These are phyloP conservation scores for Macropus fuliginosus DNA, from an alignment of 2,797 vertebrate species.

Conservation along the genomic window DNA sequence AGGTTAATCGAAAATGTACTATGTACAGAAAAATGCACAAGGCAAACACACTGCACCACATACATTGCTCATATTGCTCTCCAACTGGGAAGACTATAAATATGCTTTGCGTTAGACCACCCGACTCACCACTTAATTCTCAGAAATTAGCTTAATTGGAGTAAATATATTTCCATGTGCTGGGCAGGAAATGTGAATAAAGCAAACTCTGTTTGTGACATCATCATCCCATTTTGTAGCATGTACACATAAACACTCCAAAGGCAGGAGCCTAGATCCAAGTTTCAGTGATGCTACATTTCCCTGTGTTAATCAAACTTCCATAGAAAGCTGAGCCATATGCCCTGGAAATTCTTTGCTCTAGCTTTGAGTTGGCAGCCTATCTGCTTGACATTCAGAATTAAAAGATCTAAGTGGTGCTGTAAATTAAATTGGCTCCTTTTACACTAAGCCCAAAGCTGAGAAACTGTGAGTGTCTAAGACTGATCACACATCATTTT, in stretches of 20 bases:
- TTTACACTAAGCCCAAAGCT: not conserved
- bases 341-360: not conserved
- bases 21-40: not conserved
- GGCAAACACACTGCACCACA: fast-evolving
- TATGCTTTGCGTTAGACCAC: no score
- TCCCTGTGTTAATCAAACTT: not conserved
- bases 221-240: not conserved
- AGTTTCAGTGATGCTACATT: no score
- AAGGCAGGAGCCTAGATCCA: not conserved
- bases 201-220: not conserved
- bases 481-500: not conserved
- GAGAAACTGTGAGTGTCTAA: not conserved
- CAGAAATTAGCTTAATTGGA: not conserved
- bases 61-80: fast-evolving
- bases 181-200: not conserved
- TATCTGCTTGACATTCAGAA: not conserved
- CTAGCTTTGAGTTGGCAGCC: not conserved
- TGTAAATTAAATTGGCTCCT: not conserved
- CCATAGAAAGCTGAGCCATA: not conserved
- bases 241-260: not conserved
- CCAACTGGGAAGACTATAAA: fast-evolving
- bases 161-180: not conserved
- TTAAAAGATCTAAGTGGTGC: not conserved
- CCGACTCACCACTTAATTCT: no score
- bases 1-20: no score